Evolutionary conservation across 2,113 vertebrate species (phyloP), one percentile per base, ranked within the genome.

Genomic region (Laticauda colubrina): DNA sequence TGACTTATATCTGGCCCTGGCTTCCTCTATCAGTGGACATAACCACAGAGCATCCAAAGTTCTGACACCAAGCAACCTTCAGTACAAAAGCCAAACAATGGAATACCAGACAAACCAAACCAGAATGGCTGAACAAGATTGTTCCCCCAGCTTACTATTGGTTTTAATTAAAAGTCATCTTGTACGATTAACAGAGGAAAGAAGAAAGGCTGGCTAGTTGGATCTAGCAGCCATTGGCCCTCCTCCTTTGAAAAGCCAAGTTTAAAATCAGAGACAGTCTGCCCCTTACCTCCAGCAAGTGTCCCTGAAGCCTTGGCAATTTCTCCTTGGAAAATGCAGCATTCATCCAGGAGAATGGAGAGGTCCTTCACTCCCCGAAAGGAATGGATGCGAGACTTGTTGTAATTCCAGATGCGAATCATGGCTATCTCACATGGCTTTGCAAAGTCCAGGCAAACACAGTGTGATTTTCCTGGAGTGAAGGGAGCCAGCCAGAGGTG

Each of bases 341-440:
- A 97, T 0, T 97, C 96, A 26, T 99, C 98, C 89, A 99, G 96
- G 81, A 98, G 64, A 97, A 99, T 99, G 59, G 98, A 96, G 90
- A 99, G 97, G 94, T 99, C 99, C 96, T 97, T 98, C 91, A 98
- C 98, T 0, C 99, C 99, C 1, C 99, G 97, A 96, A 99, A 99
- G 18, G 99, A 99, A 95, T 99, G 99, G 53, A 99, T 99, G 43
- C 99, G 98, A 0, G 99, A 99, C 95, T 99, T 99, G 96, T 99
- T 99, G 95, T 99, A 99, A 97, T 99, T 99, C 99, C 99, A 99
- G 90, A 99, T 97, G 20, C 99, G 98, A 93, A 99, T 98, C 98
- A 99, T 98, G 69, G 99, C 99, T 1, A 99, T 97, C 59, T 99
- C 98, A 95, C 97, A 98, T 20, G 97, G 95, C 39, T 95, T 95